Base-by-base conservation (phyloP, 2,797 vertebrate species). In the Neoniphon sammara region DNA sequence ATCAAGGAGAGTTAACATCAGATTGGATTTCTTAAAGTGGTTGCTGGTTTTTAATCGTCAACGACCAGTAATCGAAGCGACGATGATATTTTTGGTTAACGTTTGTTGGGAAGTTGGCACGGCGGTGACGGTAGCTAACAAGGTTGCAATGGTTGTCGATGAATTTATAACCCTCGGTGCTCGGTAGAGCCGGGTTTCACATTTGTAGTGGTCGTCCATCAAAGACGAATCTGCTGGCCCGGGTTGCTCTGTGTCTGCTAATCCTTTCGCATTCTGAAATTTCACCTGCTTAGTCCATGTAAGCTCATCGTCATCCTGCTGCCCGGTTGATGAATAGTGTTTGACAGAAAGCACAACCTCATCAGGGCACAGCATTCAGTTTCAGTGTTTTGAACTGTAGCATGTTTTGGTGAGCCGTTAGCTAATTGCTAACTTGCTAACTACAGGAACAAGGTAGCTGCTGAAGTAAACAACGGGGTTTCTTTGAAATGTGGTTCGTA, bases 131-230 rank as follows among this genome's bases (percentile, higher is more conserved):
- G 68, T 84, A 72, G 34, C 49, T 53, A 63, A 20, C 59, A 3
- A 8, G 21, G 20, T 60, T 50, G 63, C 69, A 60, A 15, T 18
- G 11, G 25, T 66, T 81, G 31, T 61, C 53, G 14, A 34, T 78
- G 20, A 36, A 73, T 73, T 7, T 59, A 20, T 27, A 66, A 72
- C 12, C 50, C 20, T 18, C 18, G 14, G 31, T 17, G 1, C 27
- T 42, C 64, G 1, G 66, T 53, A 73, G 61, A 66, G 83, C 70
- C 59, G 67, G 66, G 66, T 36, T 5, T 78, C 70, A 27, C 6
- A 20, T 68, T 36, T 25, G 42, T 30, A 27, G 2, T 59, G 36
- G 14, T 47, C 15, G 25, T 25, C 54, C 53, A 14, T 2, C 5
- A 8, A 27, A 55, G 47, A 36, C 8, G 56, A 34, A 59, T 52